Percentiles rank a stretch among this genome's conserved stretches.
phyloP scores from a whole-genome alignment of 2,888 invertebrate species.

The Drosophila meridiana region DNA sequence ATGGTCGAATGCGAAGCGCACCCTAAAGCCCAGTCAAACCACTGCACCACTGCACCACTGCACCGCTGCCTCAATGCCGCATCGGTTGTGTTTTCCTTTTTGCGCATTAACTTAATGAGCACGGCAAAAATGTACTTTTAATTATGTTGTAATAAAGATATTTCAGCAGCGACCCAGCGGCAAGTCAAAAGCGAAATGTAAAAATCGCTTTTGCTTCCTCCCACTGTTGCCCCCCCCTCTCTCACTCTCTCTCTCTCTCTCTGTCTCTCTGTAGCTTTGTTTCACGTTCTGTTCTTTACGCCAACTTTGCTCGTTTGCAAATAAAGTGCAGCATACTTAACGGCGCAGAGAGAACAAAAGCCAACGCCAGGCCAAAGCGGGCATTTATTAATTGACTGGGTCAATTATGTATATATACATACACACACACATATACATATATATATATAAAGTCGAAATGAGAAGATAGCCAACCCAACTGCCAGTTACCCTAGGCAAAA shows the following conservation, averaged over 20 bases:
- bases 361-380: slow-evolving; percentile 49
- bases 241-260: background rate
- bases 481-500: slow-evolving; percentile 12
- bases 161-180: slow-evolving; percentile 26
- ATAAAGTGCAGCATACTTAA: slow-evolving; percentile 66
- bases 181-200: slow-evolving; percentile 30
- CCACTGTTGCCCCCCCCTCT: background rate
- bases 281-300: slow-evolving; percentile 3
- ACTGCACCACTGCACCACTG: background rate
- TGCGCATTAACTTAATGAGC: slow-evolving; percentile 67
- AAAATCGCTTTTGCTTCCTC: slow-evolving; percentile 27
- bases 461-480: background rate
- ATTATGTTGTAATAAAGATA: slow-evolving; percentile 68
- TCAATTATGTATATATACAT: slow-evolving; percentile 50
- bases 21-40: slow-evolving; percentile 11
- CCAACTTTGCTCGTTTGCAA: slow-evolving; percentile 56
- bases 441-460: background rate
- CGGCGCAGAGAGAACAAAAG: slow-evolving; percentile 52
- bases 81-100: slow-evolving; percentile 32
- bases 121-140: slow-evolving; percentile 57
- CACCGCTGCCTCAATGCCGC: background rate
- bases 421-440: background rate
- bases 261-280: slow-evolving; percentile 6
- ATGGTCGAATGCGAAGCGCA: slow-evolving; percentile 4
- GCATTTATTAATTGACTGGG: slow-evolving; percentile 72